These are phyloP conservation scores for Sweltsa coloradensis DNA, from an alignment of 1,140 invertebrate genomes.

Conservation along the genomic window DNA sequence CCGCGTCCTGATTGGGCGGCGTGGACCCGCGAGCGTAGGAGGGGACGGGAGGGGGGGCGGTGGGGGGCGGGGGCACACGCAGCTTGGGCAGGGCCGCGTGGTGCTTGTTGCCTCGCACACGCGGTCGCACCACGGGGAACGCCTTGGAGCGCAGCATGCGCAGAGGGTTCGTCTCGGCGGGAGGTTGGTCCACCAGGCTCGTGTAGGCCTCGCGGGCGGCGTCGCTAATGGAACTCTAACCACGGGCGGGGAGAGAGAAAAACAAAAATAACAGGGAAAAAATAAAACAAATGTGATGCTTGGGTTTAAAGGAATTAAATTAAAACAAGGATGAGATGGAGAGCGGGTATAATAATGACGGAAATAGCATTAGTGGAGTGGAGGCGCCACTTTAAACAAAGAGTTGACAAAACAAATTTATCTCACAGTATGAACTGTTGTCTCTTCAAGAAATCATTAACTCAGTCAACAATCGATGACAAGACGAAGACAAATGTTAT, in stretches of 20 bases:
- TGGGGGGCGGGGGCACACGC: slow-evolving; percentile 24
- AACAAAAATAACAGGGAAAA: slow-evolving; percentile 13
- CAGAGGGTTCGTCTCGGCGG: slow-evolving; percentile 52
- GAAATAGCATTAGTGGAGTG: too few species aligned
- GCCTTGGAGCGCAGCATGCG: slow-evolving; percentile 53
- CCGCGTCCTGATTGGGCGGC: too few species aligned
- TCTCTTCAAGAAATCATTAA: too few species aligned
- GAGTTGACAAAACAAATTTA: too few species aligned
- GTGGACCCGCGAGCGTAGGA: background rate
- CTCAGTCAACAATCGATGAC: too few species aligned
- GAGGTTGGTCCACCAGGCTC: slow-evolving; percentile 63
- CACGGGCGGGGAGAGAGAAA: slow-evolving; percentile 12
- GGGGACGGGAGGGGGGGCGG: slow-evolving; percentile 15
- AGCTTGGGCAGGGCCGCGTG: slow-evolving; percentile 28
- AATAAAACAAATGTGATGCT: slow-evolving; percentile 10
- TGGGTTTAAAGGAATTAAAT: slow-evolving; percentile 17
- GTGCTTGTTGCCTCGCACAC: slow-evolving; percentile 42
- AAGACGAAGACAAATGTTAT: too few species aligned
- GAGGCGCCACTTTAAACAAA: too few species aligned
- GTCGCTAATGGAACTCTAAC: slow-evolving; percentile 37
- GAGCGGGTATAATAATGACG: too few species aligned
- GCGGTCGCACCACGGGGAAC: slow-evolving; percentile 42
- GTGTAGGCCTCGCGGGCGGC: slow-evolving; percentile 76
- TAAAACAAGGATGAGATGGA: slow-evolving; percentile 7
- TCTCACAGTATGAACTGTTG: too few species aligned